These are phyloP conservation scores for Atopsyche davidsoni DNA, from an alignment of 1,140 invertebrate genomes.

Conservation along the genomic window DNA sequence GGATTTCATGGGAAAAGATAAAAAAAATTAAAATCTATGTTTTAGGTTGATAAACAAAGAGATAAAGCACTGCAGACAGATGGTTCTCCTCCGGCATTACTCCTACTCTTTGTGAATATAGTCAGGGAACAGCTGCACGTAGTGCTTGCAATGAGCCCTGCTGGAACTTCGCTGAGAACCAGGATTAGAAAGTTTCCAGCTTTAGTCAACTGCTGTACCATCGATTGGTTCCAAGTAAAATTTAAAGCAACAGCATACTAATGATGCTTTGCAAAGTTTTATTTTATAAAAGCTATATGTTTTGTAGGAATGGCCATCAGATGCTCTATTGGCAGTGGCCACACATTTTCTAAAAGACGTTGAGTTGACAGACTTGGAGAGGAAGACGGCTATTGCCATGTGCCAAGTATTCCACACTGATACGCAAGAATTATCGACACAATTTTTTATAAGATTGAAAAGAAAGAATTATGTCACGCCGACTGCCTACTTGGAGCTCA, in stretches of 20 bases:
- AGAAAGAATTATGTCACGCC: constrained; percentile 89
- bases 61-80: constrained; percentile 89
- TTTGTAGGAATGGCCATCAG: constrained; percentile 80
- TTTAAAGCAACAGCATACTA: background rate
- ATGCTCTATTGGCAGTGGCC: constrained; percentile 87
- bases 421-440: constrained; percentile 67
- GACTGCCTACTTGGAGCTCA: constrained; percentile 89
- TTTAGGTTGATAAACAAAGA: constrained; percentile 76
- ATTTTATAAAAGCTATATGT: background rate
- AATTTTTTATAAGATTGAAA: constrained; percentile 64
- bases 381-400: constrained; percentile 71
- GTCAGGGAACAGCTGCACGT: constrained; percentile 90
- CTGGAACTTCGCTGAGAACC: constrained; percentile 78
- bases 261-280: background rate
- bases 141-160: constrained; percentile 88
- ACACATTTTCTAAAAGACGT: constrained; percentile 81
- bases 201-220: constrained; percentile 93
- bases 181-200: constrained; percentile 89
- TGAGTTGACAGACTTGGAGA: constrained; percentile 68
- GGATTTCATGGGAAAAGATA: background rate
- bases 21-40: constrained; percentile 1
- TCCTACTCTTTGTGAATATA: constrained; percentile 85
- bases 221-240: constrained; percentile 94
- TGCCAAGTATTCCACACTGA: constrained; percentile 89
- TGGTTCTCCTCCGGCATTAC: constrained; percentile 83